A percentile compares a stretch with the other conserved stretches of the same genome.
These are phyloP conservation scores for Axinella damicornis DNA, from an alignment of 37 sponge, comb jelly and placozoan species.

Conservation along the genomic window DNA sequence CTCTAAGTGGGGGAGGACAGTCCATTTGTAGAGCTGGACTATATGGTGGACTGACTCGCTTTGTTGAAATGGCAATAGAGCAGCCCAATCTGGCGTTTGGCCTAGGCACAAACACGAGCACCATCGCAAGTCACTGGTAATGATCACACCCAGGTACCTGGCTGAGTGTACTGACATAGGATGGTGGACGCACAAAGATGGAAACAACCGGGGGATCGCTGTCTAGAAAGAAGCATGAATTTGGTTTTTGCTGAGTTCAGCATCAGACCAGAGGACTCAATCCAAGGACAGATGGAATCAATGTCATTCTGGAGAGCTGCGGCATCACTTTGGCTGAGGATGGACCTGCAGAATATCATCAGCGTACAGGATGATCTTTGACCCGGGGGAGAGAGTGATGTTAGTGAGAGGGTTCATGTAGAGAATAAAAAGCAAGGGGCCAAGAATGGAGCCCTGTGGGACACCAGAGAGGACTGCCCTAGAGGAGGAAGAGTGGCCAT, in stretches of 20 bases:
- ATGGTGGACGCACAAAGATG: neutral
- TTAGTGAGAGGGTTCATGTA: slow-evolving; percentile 5
- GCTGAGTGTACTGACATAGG: neutral
- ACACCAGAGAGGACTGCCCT: neutral
- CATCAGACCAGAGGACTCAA: neutral
- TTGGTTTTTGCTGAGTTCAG: neutral
- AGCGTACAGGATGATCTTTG: neutral
- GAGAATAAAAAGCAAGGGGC: slow-evolving; percentile 7
- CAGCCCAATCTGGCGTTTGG: slow-evolving; percentile 15
- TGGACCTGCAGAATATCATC: neutral
- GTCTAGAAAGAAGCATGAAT: neutral
- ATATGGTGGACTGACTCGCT: neutral
- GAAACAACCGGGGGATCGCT: neutral
- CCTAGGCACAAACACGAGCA: slow-evolving; percentile 5
- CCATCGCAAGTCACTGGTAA: slow-evolving; percentile 15
- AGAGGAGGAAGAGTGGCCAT: neutral
- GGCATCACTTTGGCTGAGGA: neutral
- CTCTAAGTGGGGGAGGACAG: neutral
- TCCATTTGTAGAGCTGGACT: neutral
- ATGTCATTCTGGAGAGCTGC: slow-evolving; percentile 6
- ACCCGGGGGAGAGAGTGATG: neutral
- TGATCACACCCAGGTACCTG: slow-evolving; percentile 9
- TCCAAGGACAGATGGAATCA: neutral
- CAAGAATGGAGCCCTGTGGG: slow-evolving; percentile 18
- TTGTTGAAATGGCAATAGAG: neutral